Evolutionary conservation across 2,113 vertebrate genomes (phyloP).

Genomic region (Cyanocitta stelleri): DNA sequence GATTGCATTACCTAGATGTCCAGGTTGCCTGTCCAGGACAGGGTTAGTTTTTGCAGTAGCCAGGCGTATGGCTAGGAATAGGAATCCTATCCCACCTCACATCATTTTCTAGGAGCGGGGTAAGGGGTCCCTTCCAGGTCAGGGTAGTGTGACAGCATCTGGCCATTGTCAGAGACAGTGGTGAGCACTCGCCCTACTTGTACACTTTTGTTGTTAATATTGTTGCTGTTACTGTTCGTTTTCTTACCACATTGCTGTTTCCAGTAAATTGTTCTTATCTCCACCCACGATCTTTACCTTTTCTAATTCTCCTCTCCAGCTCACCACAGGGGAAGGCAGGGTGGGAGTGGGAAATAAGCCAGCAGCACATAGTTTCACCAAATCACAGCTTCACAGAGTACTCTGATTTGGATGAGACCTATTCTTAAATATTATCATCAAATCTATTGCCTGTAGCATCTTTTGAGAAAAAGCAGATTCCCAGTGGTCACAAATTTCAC

Average conservation of each 20-base stretch:
- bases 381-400: not conserved
- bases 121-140: not conserved
- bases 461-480: not conserved
- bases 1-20: not conserved
- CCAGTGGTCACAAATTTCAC: not conserved
- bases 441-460: not conserved
- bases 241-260: not conserved
- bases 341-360: not conserved
- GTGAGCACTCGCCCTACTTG: not conserved
- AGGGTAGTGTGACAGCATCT: not conserved
- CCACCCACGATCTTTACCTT: not conserved
- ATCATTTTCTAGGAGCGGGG: not conserved
- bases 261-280: not conserved
- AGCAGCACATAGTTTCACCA: accelerated
- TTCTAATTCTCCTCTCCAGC: not conserved
- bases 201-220: not conserved
- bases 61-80: not conserved
- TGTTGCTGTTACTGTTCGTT: not conserved
- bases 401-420: accelerated
- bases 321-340: not conserved
- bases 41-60: not conserved
- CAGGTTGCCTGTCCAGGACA: not conserved
- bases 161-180: too few relatives aligned
- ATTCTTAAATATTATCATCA: not conserved
- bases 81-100: not conserved